A percentile compares a stretch with the other conserved stretches of the same genome.
phyloP scores from a whole-genome alignment of 2,113 vertebrate genomes.

The Platycercus adscitus region DNA sequence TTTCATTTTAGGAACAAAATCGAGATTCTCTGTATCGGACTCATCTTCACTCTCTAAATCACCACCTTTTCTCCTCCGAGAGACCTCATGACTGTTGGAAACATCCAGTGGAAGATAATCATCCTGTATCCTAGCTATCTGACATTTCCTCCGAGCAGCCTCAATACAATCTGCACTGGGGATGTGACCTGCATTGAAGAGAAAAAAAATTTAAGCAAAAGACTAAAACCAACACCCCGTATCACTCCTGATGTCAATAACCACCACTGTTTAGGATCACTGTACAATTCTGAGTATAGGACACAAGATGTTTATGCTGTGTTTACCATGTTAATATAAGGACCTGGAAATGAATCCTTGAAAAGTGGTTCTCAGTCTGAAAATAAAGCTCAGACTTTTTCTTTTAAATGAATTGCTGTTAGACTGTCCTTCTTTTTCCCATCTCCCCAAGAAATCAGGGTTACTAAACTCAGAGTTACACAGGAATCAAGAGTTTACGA shows the following conservation, averaged over 20 bases:
- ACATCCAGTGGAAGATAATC: constrained; percentile 84
- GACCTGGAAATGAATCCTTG: neutral
- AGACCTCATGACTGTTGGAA: constrained; percentile 16
- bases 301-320: neutral
- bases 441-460: neutral
- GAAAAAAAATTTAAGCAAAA: neutral
- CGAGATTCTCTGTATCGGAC: constrained; percentile 78
- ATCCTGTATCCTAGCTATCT: constrained; percentile 68
- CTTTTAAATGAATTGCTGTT: neutral
- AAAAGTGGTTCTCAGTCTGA: neutral
- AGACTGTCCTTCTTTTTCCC: neutral
- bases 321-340: neutral
- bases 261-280: neutral
- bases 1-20: constrained; percentile 82
- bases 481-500: neutral
- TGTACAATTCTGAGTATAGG: neutral
- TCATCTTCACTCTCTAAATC: constrained; percentile 78
- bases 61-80: constrained; percentile 43
- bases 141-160: constrained; percentile 79
- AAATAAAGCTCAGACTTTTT: neutral
- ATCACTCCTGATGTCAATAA: neutral
- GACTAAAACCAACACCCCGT: neutral
- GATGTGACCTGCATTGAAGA: constrained; percentile 73
- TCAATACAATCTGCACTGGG: constrained; percentile 74
- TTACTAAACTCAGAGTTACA: neutral